Evolutionary conservation across 1,140 invertebrate genomes (phyloP), one percentile per base, ranked within the genome.

Genomic region (Riptortus pedestris): DNA sequence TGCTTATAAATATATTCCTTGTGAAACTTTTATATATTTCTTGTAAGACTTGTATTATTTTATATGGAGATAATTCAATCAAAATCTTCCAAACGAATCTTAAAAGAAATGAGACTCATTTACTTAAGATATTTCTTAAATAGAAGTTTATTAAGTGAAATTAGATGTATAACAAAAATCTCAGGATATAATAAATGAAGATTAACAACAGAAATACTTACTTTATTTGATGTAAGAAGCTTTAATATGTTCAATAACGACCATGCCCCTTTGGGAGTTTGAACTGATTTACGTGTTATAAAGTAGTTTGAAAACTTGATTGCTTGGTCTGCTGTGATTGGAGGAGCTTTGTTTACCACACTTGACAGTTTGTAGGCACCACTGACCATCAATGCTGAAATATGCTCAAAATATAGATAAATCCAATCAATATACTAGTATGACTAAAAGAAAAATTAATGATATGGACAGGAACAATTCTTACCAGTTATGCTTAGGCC

Each of bases 221-320:
- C 81, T 73, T 85, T 81, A 68, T 86, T 87, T 1, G 75, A 78
- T 16, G 85, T 81, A 12, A 92, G 77, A 28, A 80, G 78, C 66
- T 81, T 80, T n/a, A 94, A 76, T 0, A 88, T 87, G 64, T 91
- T 87, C 1, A 95, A 73, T 22, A 97, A 78, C 62, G 85, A 80
- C 45, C 84, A 83, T 12, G 86, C 88, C 29, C 91, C 91, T 73
- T 90, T 90, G 0, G 86, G 77, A 26, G 88, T 85, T 72, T 91
- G 91, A 2, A 96, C 92, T 58, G 90, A 91, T 69, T 87, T 85
- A 31, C 94, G 81, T n/a, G 87, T 91, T 43, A 96, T 75, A 68
- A 97, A 83, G 78, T 97, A 98, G 73, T 91, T 91, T 16, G 86
- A 84, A 69, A 98, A 88, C 78, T 97, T 97, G 9, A 90, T 81